Base-by-base conservation (phyloP, 2,888 invertebrate species). In the Galerucella nymphaeae region DNA sequence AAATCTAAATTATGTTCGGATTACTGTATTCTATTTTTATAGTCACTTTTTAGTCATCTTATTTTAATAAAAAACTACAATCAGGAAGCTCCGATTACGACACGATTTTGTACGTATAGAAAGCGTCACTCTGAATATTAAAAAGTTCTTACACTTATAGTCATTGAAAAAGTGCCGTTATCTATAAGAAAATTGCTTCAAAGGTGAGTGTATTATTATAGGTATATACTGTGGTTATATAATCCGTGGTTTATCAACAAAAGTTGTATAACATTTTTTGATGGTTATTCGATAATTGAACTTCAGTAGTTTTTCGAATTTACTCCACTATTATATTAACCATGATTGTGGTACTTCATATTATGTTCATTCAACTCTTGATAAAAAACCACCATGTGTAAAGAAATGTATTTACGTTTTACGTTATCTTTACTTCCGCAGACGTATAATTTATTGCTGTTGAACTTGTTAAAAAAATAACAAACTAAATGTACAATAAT, bases 341-440 rank as follows among this genome's bases (percentile, higher is more conserved):
- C 13, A 50, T 50, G 2, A 50, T 10, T 59, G 30, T 13, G 30
- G 45, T 14, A 59, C 1, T 62, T 16, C 16, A 11, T 62, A 18
- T 11, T 62, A 42, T 72, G 72, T 72, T 72, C 72, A 70, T 75
- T 75, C 72, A 75, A 75, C 75, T 72, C 65, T 64, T 42, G 70
- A 64, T 70, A 67, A 66, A 50, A 53, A 64, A 67, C 61, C 61
- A 55, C 72, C 68, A 70, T 71, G 72, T 70, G 67, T 70, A 69
- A 74, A 71, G 9, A 66, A 70, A 66, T 71, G 65, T 63, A 42
- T n/a, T n/a, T 63, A 69, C 38, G 42, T 62, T 42, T 41, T 20
- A 20, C 30, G 66, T 70, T 55, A 66, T 70, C 20, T 41, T 45
- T 55, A 42, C 48, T 57, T 62, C 59, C 66, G 67, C 61, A n/a